Conservation (phyloP, 2,888 invertebrate genomes). For the Idaea straminata region DNA sequence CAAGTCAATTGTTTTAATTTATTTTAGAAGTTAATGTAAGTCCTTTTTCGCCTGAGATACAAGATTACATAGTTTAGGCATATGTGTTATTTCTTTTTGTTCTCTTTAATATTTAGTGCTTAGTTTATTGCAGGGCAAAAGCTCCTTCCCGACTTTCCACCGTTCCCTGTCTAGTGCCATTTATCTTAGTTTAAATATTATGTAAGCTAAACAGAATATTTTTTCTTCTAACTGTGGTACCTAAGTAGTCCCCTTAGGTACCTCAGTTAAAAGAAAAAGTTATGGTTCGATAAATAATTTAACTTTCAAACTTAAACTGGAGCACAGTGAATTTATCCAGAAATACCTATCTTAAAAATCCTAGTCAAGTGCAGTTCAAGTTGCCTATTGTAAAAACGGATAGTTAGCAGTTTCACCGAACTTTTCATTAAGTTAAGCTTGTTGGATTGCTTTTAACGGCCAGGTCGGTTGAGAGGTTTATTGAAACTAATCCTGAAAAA, state of each 20-base stretch:
- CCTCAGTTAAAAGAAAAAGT: no score
- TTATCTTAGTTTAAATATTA: slow-evolving; percentile 6
- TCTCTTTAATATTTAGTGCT: no score
- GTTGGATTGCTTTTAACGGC: slow-evolving; percentile 37
- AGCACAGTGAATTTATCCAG: slow-evolving; percentile 17
- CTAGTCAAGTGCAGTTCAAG: neutral
- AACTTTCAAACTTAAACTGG: neutral
- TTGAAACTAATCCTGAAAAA: slow-evolving; percentile 29
- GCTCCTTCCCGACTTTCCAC: no score
- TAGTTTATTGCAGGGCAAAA: no score
- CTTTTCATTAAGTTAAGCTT: slow-evolving; percentile 48
- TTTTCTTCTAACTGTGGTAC: no score
- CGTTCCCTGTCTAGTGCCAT: no score
- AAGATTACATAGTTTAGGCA: no score
- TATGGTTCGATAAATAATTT: neutral
- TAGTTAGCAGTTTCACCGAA: slow-evolving; percentile 30
- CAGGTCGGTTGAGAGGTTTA: slow-evolving; percentile 24
- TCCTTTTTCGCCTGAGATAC: no score
- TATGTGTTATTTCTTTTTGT: no score
- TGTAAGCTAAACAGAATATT: neutral
- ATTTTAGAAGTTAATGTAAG: no score
- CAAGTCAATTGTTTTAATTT: no score
- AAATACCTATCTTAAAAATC: slow-evolving; percentile 10
- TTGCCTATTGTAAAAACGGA: slow-evolving; percentile 16
- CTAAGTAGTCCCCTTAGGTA: no score